These are phyloP conservation scores for Microtus richardsoni DNA, from an alignment of 2,113 vertebrate genomes.

Conservation along the genomic window DNA sequence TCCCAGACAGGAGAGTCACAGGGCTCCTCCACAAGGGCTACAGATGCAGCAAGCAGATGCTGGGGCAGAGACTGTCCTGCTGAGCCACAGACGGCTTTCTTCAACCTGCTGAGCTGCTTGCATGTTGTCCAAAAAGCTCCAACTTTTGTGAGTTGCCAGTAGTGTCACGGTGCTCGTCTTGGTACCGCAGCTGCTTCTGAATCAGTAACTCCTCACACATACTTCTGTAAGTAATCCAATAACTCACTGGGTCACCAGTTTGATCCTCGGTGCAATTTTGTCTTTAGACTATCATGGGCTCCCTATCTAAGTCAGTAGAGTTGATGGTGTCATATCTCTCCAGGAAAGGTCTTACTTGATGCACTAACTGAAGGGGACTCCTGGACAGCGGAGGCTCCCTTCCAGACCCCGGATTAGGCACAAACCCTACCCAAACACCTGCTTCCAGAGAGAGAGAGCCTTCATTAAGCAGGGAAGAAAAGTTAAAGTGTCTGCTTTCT, in stretches of 20 bases:
- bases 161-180: too few relatives aligned
- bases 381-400: fast-evolving
- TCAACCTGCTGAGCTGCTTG: neutral
- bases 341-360: neutral
- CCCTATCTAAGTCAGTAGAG: neutral
- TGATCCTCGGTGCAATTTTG: neutral
- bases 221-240: neutral
- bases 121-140: neutral
- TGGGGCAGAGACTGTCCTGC: neutral
- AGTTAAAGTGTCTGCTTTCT: too few relatives aligned
- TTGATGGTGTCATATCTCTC: neutral
- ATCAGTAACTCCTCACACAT: neutral
- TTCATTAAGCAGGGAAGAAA: too few relatives aligned
- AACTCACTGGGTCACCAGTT: neutral
- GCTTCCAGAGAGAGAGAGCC: too few relatives aligned
- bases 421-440: too few relatives aligned
- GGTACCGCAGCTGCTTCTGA: neutral
- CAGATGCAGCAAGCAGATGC: neutral
- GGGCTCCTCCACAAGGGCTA: neutral
- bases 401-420: too few relatives aligned
- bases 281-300: neutral
- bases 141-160: neutral
- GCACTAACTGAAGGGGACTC: neutral
- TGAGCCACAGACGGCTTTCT: neutral
- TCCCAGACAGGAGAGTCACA: neutral